These are phyloP conservation scores for Crioceris asparagi DNA, from an alignment of 2,888 invertebrate genomes.

Conservation along the genomic window DNA sequence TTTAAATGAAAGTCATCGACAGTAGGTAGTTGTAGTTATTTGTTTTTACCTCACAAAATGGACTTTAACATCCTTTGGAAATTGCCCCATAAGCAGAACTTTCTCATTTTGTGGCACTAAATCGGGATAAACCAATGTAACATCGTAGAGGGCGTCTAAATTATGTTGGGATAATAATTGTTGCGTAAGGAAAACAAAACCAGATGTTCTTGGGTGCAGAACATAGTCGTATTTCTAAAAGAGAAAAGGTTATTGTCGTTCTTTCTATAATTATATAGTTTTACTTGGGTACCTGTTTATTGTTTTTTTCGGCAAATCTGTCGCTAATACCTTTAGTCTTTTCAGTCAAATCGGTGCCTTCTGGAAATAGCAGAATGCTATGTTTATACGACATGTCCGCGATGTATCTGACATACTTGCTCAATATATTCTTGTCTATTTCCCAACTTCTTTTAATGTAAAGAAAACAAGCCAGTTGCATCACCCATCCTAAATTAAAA, in stretches of 20 bases:
- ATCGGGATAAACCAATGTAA: constrained; percentile 75
- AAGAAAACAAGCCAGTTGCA: constrained; percentile 77
- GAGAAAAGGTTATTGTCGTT: too few species aligned
- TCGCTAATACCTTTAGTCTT: constrained; percentile 59
- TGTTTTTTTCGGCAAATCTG: constrained; percentile 55
- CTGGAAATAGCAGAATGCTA: constrained; percentile 74
- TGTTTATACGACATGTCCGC: constrained; percentile 52
- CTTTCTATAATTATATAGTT: too few species aligned
- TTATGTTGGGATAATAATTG: constrained; percentile 47
- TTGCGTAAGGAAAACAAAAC: constrained; percentile 53
- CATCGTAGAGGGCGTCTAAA: constrained; percentile 70
- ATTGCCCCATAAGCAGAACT: constrained; percentile 55
- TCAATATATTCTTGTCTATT: constrained; percentile 56
- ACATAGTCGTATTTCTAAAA: constrained; percentile 55
- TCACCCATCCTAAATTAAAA: constrained; percentile 60
- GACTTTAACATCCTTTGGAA: constrained; percentile 68
- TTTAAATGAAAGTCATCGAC: too few species aligned
- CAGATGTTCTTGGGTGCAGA: constrained; percentile 79
- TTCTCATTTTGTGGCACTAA: constrained; percentile 64
- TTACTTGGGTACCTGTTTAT: constrained; percentile 57
- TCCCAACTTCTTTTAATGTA: constrained; percentile 79
- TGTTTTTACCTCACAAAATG: constrained; percentile 53
- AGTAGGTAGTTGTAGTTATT: too few species aligned
- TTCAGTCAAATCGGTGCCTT: constrained; percentile 75
- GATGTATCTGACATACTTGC: constrained; percentile 63